Evolutionary conservation across 1,140 invertebrate genomes (phyloP).

Genomic region (Pomacea maculata): DNA sequence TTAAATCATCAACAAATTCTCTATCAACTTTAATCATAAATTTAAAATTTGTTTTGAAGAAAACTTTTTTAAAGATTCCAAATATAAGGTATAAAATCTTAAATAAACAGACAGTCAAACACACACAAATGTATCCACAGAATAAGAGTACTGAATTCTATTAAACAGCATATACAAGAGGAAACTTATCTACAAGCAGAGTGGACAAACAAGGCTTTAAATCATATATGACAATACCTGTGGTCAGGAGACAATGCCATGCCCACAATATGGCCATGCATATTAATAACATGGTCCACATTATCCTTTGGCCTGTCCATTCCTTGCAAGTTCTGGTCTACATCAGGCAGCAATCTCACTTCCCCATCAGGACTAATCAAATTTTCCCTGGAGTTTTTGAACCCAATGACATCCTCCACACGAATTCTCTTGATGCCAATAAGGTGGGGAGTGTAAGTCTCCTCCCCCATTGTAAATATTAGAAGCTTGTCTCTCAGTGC

Average conservation of each 20-base stretch:
- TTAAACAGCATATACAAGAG: not conserved
- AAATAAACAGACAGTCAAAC: not conserved
- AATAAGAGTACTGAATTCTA: not conserved
- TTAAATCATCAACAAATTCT: too few relatives aligned
- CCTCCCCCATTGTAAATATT: slow-evolving; percentile 86
- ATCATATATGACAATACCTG: slow-evolving; percentile 72
- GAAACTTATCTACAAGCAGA: not conserved
- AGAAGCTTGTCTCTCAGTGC: slow-evolving; percentile 75
- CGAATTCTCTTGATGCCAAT: slow-evolving; percentile 85
- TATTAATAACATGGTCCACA: slow-evolving; percentile 84
- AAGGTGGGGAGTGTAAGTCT: slow-evolving; percentile 88
- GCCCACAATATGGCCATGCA: slow-evolving; percentile 89
- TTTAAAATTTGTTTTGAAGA: too few relatives aligned
- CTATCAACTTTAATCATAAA: too few relatives aligned
- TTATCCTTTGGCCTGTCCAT: slow-evolving; percentile 35
- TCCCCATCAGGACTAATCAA: slow-evolving; percentile 17
- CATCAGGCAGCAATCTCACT: slow-evolving; percentile 40
- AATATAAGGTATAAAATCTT: not conserved
- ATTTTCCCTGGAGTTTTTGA: slow-evolving; percentile 11
- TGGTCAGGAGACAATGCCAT: slow-evolving; percentile 89
- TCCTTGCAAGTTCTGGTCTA: slow-evolving; percentile 37
- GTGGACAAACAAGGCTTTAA: not conserved
- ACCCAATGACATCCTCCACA: slow-evolving; percentile 53
- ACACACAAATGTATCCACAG: not conserved
- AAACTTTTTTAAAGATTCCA: too few relatives aligned